Evolutionary conservation across 2,888 invertebrate species (phyloP).

Genomic region (Sphaeridia pumilis): DNA sequence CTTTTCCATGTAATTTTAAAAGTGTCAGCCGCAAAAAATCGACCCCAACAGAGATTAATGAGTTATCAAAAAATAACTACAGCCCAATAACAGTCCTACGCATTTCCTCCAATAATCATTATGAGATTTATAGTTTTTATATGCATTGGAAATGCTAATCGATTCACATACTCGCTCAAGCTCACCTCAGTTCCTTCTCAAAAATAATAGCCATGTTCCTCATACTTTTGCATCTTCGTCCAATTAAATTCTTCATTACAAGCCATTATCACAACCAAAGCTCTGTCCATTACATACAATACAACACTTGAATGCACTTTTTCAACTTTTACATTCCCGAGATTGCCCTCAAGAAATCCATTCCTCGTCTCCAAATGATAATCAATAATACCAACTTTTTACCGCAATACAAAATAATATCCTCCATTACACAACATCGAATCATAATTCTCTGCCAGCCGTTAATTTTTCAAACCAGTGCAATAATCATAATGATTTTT

Average conservation of each 20-base stretch:
- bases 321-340: background rate
- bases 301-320: too few species aligned
- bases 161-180: slow-evolving; percentile 21
- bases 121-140: slow-evolving; percentile 37
- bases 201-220: background rate
- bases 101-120: slow-evolving; percentile 31
- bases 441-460: background rate
- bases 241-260: slow-evolving; percentile 1
- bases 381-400: background rate
- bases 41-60: slow-evolving; percentile 36
- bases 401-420: background rate
- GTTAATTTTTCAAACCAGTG: background rate
- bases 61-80: slow-evolving; percentile 36
- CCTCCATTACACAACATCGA: background rate
- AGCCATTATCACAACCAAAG: slow-evolving; percentile 30
- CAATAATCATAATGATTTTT: background rate
- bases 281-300: too few species aligned
- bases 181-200: background rate
- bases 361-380: too few species aligned
- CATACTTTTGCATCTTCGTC: too few species aligned
- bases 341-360: background rate
- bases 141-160: slow-evolving; percentile 37
- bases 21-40: slow-evolving; percentile 36
- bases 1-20: slow-evolving; percentile 34
- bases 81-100: slow-evolving; percentile 25